phyloP scores from a whole-genome alignment of 2,113 vertebrate genomes.

The Gopherus flavomarginatus region DNA sequence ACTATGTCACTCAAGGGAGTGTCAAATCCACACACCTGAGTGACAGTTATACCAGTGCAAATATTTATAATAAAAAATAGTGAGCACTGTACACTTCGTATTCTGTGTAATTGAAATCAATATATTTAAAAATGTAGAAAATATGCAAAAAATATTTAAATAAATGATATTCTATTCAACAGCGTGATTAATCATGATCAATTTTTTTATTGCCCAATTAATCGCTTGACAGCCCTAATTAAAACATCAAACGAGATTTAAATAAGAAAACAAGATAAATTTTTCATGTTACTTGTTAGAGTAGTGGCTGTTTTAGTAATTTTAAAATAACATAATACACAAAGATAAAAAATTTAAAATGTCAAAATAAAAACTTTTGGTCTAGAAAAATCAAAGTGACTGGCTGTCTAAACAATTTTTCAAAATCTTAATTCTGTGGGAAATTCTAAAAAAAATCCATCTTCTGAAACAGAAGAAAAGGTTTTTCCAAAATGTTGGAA shows the following conservation, averaged over 20 bases:
- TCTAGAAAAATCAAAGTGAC: background rate
- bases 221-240: background rate
- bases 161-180: no score
- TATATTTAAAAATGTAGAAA: no score
- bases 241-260: background rate
- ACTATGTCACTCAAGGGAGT: no score
- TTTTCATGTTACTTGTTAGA: background rate
- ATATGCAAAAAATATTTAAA: no score
- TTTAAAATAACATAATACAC: background rate
- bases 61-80: no score
- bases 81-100: no score
- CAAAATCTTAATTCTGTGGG: background rate
- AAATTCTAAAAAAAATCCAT: background rate
- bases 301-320: background rate
- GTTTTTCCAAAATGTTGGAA: no score
- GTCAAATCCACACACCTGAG: no score
- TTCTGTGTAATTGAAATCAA: no score
- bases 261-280: background rate
- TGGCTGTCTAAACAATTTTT: background rate
- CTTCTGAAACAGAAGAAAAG: accelerated
- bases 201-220: no score
- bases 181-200: no score
- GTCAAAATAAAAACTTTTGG: accelerated
- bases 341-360: background rate
- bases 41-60: no score